Base-by-base conservation (phyloP, 2,888 invertebrate genomes). In the Meandrusa payeni region DNA sequence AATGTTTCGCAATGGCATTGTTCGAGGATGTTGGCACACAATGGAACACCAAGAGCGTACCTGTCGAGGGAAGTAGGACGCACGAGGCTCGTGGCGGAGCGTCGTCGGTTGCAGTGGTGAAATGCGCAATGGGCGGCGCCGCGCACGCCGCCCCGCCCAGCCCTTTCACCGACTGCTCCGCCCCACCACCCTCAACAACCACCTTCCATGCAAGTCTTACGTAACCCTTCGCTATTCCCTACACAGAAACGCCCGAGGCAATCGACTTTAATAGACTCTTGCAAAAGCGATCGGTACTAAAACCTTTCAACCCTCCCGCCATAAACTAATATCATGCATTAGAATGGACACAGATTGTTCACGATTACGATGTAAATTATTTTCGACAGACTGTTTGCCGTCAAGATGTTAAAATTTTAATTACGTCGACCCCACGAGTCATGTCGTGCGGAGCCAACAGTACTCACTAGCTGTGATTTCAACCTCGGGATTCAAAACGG, bases 131-230 rank as follows among this genome's bases (percentile, higher is more conserved):
- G 76, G 83, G 85, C 77, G 80, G 83, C 69, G 68, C 77, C 75
- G 76, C 50, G 69, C 80, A 81, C 79, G 82, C 77, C 70, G 82
- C 78, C 61, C 79, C 82, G 80, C 81, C 83, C 80, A 78, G 80
- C 78, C 81, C 82, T 80, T 80, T 82, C 80, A 82, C 81, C 76
- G 78, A 73, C 80, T 86, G 83, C 81, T 81, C 81, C 70, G 69
- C 69, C 61, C 68, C 70, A 70, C 72, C 69, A 67, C 72, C 66
- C 70, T 57, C 64, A 61, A 57, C 74, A 74, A 70, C 76, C 76
- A 75, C 74, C 76, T 68, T 65, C 64, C 59, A 60, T 58, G 64
- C 41, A 46, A 41, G 61, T 42, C 64, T 85, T 80, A 74, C 80
- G 72, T 70, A 80, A 86, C 65, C 67, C 61, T 52, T 59, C 59